Evolutionary conservation across 2,888 invertebrate species (phyloP).

Genomic region (Lacanobia wlatinum): DNA sequence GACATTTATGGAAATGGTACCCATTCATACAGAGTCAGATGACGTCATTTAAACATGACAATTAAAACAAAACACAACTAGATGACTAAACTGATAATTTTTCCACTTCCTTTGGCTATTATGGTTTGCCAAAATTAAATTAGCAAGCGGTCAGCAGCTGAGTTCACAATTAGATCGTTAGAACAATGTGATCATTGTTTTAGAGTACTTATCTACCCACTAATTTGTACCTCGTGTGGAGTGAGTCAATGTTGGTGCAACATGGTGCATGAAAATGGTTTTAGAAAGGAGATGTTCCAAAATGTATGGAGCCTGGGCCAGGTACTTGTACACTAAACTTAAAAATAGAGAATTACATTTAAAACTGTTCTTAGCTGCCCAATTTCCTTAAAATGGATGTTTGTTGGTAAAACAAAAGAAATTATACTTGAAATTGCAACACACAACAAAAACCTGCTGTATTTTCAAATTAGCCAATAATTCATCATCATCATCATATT

Average conservation of each 20-base stretch:
- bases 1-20: not conserved
- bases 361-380: no score
- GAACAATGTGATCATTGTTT: slow-evolving; percentile 44
- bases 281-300: no score
- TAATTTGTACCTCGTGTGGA: slow-evolving; percentile 6
- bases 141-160: slow-evolving; percentile 15
- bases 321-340: no score
- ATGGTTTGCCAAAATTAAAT: slow-evolving; percentile 31
- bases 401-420: no score
- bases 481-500: no score
- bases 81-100: slow-evolving; percentile 29
- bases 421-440: no score
- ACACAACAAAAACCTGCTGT: no score
- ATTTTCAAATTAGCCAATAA: no score
- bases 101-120: slow-evolving; percentile 24
- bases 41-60: not conserved
- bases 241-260: not conserved
- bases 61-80: slow-evolving; percentile 8
- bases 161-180: slow-evolving; percentile 25
- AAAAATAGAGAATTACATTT: no score
- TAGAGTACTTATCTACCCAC: not conserved
- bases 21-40: not conserved
- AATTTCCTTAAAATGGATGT: no score
- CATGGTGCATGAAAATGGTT: not conserved
- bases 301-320: no score